Base-by-base conservation (phyloP, 2,888 invertebrate genomes). In the Hoplodrina ambigua region DNA sequence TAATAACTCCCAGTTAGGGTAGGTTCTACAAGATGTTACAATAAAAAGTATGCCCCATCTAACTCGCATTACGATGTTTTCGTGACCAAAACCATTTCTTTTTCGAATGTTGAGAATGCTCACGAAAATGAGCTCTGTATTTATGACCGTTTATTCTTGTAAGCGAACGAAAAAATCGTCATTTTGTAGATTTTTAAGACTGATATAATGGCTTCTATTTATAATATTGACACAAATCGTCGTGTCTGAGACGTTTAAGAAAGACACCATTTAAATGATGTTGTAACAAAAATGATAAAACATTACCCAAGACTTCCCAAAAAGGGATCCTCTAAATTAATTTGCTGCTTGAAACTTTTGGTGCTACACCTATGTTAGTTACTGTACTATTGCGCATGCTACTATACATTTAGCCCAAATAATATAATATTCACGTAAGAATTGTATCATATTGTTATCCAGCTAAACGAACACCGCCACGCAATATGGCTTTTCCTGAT, bases 401-500 rank as follows among this genome's bases (percentile, higher is more conserved):
- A 54, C 15, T 41, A 8, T 30, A 19, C 13, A 15, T 37, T 37
- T 17, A 17, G 4, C 46, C 17, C 46, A 46, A 46, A 46, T 46
- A 46, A 46, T 46, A 15, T 17, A 1, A 37, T 46, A 41, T 41
- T 41, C 13, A 41, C 4, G 41, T 46, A 17, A 46, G 46, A 17
- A 46, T 46, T 46, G 17, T 46, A 17, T 46, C 46, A 46, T 46
- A 5, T 44, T 46, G 46, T 46, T 17, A 49, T 59, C 17, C 84
- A 96, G 96, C 90, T 90, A 54, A 44, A 64, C 17, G 82, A 87
- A 0, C 88, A 94, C 73, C 91, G 91, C 5, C 91, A 95, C 57
- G 78, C 86, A 53, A 96, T 97, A n/a, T 97, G 97, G 97, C 90
- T 98, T 25, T 95, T 98, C 69, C 90, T 97, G 25, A 97, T 97